Evolutionary conservation across 1,140 invertebrate species (phyloP).

Genomic region (Magallana angulata): DNA sequence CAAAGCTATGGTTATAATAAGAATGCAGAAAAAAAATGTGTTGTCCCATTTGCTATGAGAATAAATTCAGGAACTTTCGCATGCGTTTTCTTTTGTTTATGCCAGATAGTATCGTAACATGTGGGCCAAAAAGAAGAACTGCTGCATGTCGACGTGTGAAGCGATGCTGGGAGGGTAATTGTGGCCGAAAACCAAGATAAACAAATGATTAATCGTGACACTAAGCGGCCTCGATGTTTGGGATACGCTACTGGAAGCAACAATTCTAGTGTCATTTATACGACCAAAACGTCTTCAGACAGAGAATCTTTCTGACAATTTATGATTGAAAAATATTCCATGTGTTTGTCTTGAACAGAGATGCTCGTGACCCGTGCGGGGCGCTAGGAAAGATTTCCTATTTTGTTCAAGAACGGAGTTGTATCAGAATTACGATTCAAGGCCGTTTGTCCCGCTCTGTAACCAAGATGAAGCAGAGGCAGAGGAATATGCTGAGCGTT

Average conservation of each 20-base stretch:
- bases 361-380: slow-evolving; percentile 6
- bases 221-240: slow-evolving; percentile 30
- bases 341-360: slow-evolving; percentile 7
- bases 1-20: background rate
- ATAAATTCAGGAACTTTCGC: slow-evolving; percentile 14
- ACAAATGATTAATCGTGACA: slow-evolving; percentile 34
- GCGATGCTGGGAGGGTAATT: slow-evolving; percentile 3
- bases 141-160: slow-evolving; percentile 31
- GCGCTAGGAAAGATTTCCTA: background rate
- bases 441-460: background rate
- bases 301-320: slow-evolving; percentile 19
- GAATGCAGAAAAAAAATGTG: background rate
- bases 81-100: slow-evolving; percentile 6
- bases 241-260: background rate
- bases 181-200: slow-evolving; percentile 25
- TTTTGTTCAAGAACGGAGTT: slow-evolving; percentile 19
- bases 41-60: slow-evolving; percentile 23
- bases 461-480: slow-evolving; percentile 14
- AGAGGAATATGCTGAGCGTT: slow-evolving; percentile 27
- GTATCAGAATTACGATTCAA: slow-evolving; percentile 25
- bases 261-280: slow-evolving; percentile 7
- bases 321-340: slow-evolving; percentile 37
- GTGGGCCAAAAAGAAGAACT: background rate
- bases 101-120: slow-evolving; percentile 18
- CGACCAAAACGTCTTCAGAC: background rate